Evolutionary conservation across 1,140 invertebrate genomes (phyloP), one percentile per base, ranked within the genome.

Genomic region (Drosophila teissieri): DNA sequence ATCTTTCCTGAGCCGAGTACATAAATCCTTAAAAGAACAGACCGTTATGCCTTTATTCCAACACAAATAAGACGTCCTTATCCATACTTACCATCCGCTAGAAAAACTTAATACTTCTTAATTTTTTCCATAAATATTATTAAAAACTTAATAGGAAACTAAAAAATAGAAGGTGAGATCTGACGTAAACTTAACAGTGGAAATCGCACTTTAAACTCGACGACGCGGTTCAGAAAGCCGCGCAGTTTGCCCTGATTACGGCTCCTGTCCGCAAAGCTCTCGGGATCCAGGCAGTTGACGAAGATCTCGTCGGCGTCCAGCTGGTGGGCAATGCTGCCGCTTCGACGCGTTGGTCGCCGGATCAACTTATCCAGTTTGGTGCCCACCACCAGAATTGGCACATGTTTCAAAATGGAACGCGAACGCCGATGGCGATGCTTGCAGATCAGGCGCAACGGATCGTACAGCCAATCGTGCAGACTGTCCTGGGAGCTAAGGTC

Each of bases 301-400:
- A 88, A 44, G 12, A 86, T 75, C 52, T 86, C 83, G 8, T 82
- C 79, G 0, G 83, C 58, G 2, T 36, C 24, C 19, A 88, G 42
- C 14, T 86, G 82, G 15, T 56, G 24, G 46, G 82, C 79, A 22
- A 86, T 83, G 24, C 45, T 49, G 2, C 56, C 65, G 2, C 48
- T 19, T 2, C 73, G 64, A 6, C 55, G 51, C 22, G 73, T 8
- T 0, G 74, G 70, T 0, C 79, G 64, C 0, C 46, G 56, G 5
- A 10, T 31, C 7, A 86, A 17, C 39, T 48, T 27, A 42, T 86
- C 82, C 69, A 86, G 4, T 14, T 52, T 61, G n/a, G 82, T 86
- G 36, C 82, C 82, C 42, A 86, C 69, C 12, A 86, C 83, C 15
- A 85, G 44, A 22, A 85, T 85, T 7, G 81, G 82, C 0, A 86